Evolutionary conservation across 2,113 vertebrate species (phyloP).

Genomic region (Aspidoscelis tigris): DNA sequence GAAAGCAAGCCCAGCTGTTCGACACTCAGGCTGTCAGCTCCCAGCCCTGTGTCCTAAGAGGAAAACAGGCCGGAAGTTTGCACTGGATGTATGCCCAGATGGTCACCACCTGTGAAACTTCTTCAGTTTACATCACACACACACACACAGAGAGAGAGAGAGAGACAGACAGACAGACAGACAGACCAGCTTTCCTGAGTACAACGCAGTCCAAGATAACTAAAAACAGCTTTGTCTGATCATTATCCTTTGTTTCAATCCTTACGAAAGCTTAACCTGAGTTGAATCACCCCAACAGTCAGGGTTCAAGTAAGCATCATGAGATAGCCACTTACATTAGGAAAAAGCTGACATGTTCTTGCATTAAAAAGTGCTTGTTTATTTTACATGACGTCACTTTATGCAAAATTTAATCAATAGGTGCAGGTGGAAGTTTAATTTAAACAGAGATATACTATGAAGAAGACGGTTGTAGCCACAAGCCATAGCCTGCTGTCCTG

Average conservation of each 20-base stretch:
- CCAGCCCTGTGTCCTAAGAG: background rate
- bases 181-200: background rate
- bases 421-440: too few relatives aligned
- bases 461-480: too few relatives aligned
- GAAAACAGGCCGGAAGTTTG: slow-evolving; percentile 23
- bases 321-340: too few relatives aligned
- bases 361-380: too few relatives aligned
- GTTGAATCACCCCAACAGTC: too few relatives aligned
- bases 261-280: background rate
- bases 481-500: too few relatives aligned
- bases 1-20: slow-evolving; percentile 29
- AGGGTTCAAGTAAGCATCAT: too few relatives aligned
- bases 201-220: background rate
- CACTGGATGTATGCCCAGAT: slow-evolving; percentile 22
- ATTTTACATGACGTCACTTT: too few relatives aligned
- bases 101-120: slow-evolving; percentile 1
- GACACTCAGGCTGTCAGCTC: background rate
- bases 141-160: background rate
- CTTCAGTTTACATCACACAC: background rate
- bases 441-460: too few relatives aligned
- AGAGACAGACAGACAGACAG: accelerated
- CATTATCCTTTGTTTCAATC: background rate
- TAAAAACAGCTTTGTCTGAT: background rate
- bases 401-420: too few relatives aligned
- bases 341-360: too few relatives aligned